These are phyloP conservation scores for Dorcus hopei DNA, from an alignment of 2,888 invertebrate species.

Conservation along the genomic window DNA sequence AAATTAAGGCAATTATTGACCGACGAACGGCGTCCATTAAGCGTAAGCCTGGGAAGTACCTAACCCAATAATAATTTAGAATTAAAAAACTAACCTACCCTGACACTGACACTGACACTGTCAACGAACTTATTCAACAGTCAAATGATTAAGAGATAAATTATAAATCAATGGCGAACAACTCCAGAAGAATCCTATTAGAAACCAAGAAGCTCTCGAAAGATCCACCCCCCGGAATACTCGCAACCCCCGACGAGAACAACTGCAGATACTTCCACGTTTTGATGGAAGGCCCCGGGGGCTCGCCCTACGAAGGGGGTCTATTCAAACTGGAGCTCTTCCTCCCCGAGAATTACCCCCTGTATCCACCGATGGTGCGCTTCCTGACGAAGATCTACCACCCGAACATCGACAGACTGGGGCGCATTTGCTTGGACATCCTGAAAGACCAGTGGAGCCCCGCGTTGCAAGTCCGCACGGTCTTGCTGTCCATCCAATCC, in stretches of 20 bases:
- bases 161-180: constrained; percentile 18
- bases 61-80: no score
- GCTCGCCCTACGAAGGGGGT: constrained; percentile 98
- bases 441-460: constrained; percentile 99
- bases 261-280: constrained; percentile 98
- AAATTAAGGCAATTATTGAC: constrained; percentile 21
- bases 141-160: no score
- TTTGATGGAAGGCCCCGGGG: constrained; percentile 88
- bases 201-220: constrained; percentile 96
- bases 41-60: no score
- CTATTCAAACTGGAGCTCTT: constrained; percentile 97
- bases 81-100: no score
- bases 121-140: no score
- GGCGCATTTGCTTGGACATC: constrained; percentile 98
- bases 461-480: constrained; percentile 98
- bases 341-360: constrained; percentile 98
- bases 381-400: constrained; percentile 99
- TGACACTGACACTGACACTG: no score
- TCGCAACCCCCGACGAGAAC: constrained; percentile 90
- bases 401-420: constrained; percentile 99
- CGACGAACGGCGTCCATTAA: no score
- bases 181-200: constrained; percentile 72
- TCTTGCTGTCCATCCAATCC: constrained; percentile 96
- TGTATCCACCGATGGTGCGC: constrained; percentile 99
- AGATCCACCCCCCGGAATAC: constrained; percentile 97